Evolutionary conservation across 2,113 vertebrate genomes (phyloP), one percentile per base, ranked within the genome.

Genomic region (Pontoporia blainvillei): DNA sequence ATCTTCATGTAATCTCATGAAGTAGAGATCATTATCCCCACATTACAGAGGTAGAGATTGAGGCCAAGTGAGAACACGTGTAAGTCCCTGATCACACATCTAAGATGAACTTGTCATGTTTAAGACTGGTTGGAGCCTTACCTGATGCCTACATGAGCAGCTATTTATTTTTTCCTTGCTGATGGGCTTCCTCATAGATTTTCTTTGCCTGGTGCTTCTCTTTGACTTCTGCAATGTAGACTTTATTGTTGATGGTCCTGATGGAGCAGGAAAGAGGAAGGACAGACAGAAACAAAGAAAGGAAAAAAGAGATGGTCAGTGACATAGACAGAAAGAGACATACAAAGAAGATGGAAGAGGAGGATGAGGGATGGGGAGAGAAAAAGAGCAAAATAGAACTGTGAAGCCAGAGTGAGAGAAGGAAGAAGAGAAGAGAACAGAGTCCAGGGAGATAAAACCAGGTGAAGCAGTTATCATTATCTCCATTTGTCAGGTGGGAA

Each of bases 71-170:
- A 79, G 25, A 91, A 75, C 9, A 52, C 29, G 15, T 67, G 9
- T 87, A 64, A 89, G 57, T 46, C 67, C 29, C 29, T 84, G 41
- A 91, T 85, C 44, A 69, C 10, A 67, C 25, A 86, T 41, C 15
- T 90, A 69, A 84, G 36, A 96, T 67, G 46, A 39, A 34, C 69
- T 72, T 39, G 49, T 84, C 34, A 85, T 34, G 76, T 85, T 97
- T 90, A 59, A 73, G 23, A 44, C 21, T 91, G 62, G 36, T 57
- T n/a, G 39, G 6, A 52, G 3, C 18, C 97, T 97, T 96, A 98
- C 99, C 99, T 99, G 90, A 99, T 99, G n/a, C 99, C 98, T 29
- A 99, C 98, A 23, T 99, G 99, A 95, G 99, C 99, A 18, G 99
- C 98, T n/a, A 98, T 99, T 99, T n/a, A 98, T 99, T 99, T 97